Base-by-base conservation (phyloP, 2,797 vertebrate species). In the Enoplosus armatus region DNA sequence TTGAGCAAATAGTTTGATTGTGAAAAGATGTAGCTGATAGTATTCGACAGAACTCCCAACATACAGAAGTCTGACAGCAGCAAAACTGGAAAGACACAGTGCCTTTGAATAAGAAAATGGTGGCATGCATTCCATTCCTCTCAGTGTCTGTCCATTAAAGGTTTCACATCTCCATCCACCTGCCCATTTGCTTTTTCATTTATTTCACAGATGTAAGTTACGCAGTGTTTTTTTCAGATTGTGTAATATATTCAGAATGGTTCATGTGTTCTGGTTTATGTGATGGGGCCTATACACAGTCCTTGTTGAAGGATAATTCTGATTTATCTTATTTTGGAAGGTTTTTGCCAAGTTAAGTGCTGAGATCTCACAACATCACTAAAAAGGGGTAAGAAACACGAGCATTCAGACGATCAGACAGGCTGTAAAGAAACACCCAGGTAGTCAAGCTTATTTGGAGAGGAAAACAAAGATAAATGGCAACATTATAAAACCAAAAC, bases 21-120 rank as follows among this genome's bases (percentile, higher is more conserved):
- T 97, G 96, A 83, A 96, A 96, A 96, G 95, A 95, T 89, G 92
- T 97, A 98, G 97, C 91, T 89, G 90, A 92, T 98, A 97, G 96
- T 94, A 91, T 90, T 94, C 48, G 35, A 92, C 74, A 43, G 93
- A 90, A 87, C 68, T 68, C 83, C 90, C 91, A 91, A 91, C 80
- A 89, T 90, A 72, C 86, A 91, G 85, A 87, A 77, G 83, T 87
- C 69, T 72, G 64, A 90, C 59, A 76, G 93, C 88, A 80, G 80
- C 72, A 48, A n/a, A 85, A 85, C 85, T 78, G 82, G 80, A 90
- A 89, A 77, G 86, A 94, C 90, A 85, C 90, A 92, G 94, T 94
- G 94, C 94, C 94, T 95, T 95, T 85, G 82, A 85, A 74, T 80
- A 62, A 79, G 79, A 90, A 86, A 84, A 79, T 62, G 79, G 66